A percentile compares a stretch with the other conserved stretches of the same genome.
Conservation (phyloP, 2,888 invertebrate species). For the Leptogaster cylindrica region DNA sequence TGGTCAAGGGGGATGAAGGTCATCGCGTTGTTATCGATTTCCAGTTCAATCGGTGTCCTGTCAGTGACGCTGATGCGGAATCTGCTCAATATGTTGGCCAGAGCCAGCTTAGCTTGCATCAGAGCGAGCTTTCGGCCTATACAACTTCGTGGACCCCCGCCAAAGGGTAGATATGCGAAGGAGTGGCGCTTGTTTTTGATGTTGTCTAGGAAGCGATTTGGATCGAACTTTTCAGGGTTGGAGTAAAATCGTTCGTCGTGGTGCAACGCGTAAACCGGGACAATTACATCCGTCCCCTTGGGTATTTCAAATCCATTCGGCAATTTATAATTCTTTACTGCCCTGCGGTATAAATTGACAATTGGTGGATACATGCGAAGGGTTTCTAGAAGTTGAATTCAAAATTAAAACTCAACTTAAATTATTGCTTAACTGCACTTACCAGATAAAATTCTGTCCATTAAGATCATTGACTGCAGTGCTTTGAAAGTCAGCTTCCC, state of each 20-base stretch:
- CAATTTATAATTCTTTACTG: constrained; percentile 44
- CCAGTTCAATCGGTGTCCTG: constrained; percentile 35
- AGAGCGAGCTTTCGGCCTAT: constrained; percentile 46
- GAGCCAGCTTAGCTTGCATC: constrained; percentile 45
- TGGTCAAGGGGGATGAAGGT: constrained; percentile 41
- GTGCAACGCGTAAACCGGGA: constrained; percentile 55
- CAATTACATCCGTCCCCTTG: constrained; percentile 51
- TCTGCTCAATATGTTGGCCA: constrained; percentile 42
- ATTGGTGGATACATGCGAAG: constrained; percentile 46
- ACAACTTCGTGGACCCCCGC: constrained; percentile 54
- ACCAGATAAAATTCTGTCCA: constrained; percentile 61
- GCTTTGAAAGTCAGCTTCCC: constrained; percentile 59
- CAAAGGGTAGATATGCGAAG: constrained; percentile 54
- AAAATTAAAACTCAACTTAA: background rate
- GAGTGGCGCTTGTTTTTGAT: constrained; percentile 50
- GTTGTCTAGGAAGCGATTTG: constrained; percentile 55
- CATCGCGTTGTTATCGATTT: constrained; percentile 40
- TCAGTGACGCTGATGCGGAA: constrained; percentile 28
- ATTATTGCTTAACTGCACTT: constrained; percentile 9
- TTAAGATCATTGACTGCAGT: constrained; percentile 58
- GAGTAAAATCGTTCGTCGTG: constrained; percentile 56
- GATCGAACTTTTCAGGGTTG: constrained; percentile 57
- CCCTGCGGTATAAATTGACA: constrained; percentile 36
- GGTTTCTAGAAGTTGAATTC: constrained; percentile 45
- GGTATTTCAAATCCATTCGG: constrained; percentile 51